Base-by-base conservation (phyloP, 1,140 invertebrate genomes). In the Drosophila virilis region DNA sequence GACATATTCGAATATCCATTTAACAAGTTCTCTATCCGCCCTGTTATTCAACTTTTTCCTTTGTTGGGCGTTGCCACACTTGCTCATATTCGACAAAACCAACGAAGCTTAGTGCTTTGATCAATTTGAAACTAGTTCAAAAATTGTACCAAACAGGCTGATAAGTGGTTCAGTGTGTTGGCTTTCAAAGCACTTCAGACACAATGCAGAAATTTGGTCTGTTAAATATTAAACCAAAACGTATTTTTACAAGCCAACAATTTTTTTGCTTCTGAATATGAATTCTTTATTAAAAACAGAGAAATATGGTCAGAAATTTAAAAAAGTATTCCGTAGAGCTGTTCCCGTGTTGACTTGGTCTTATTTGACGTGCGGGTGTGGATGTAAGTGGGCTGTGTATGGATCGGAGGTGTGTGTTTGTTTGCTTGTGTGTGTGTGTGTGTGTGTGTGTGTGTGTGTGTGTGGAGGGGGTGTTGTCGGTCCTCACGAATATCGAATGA, bases 261-360 rank as follows among this genome's bases (percentile, higher is more conserved):
- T 42, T 42, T 42, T 13, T 6, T 42, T 15, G 4, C 22, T 28
- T 4, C 22, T 28, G 22, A 28, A 5, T 28, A 0, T 28, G 17
- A 45, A 15, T 15, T 15, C 8, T 15, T 15, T 45, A 45, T 45
- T 32, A n/a, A 50, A 50, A n/a, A 50, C 6, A 5, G 8, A 10
- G 5, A 46, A 46, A 5, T 10, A 46, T 46, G 45, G 2, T 17
- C 8, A 9, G n/a, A 15, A 46, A 45, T 37, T 13, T 10, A 55
- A 33, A 52, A 42, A 52, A 22, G 45, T 35, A 57, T 67, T 37
- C n/a, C 17, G 17, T 10, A 57, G 43, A 67, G 42, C 64, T 57
- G 42, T 38, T 33, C 42, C 13, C 40, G 9, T 69, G 62, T 70
- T 70, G 50, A 64, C 40, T 42, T 35, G 32, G 48, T 10, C 40